Evolutionary conservation across 2,888 invertebrate species (phyloP), one percentile per base, ranked within the genome.

Genomic region (Cetonia aurata): DNA sequence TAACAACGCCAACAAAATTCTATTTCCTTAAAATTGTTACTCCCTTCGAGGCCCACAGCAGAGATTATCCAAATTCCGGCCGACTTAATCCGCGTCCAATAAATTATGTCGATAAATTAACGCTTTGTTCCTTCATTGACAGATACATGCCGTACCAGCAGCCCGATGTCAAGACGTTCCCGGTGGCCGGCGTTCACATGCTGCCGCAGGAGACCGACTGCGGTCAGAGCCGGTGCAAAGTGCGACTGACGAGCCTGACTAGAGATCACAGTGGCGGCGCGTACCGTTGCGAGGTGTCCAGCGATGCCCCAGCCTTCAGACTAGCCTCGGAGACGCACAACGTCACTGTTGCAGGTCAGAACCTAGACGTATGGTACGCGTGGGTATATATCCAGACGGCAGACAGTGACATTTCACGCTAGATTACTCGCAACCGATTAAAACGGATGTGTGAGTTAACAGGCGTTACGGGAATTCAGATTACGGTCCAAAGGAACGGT

Each of bases 251-350:
- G 10, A 77, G 83, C 12, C 80, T 87, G 31, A 81, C 79, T 52
- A 77, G 83, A 72, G 76, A 81, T 12, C 79, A 81, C 74, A 83
- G 83, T 70, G 78, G 81, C n/a, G 90, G 90, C 10, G 84, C 85
- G 33, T 90, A 89, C 79, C 84, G 88, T 62, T 90, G 90, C 78
- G 90, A 90, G 80, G 88, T 90, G 37, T 89, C 89, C 69, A 87
- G 88, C 53, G 89, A 90, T 81, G 87, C 88, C 3, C 89, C 89
- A 3, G 86, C 88, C 71, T 89, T 89, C 77, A 84, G 88, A 74
- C 82, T 89, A 72, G 88, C 87, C 0, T 86, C 87, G n/a, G 85
- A 85, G 75, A 87, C 87, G 66, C 86, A 86, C 72, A 88, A 89
- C 76, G 86, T 89, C 82, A 88, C 88, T 6, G 87, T 89, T 68